A percentile compares a stretch with the other conserved stretches of the same genome.
Conservation (phyloP, 1,140 invertebrate species). For the Drosophila melanogaster region Release_6_plus_ISO1_MT NT_033779.5:5694001-5694500, state of each 20-base stretch:
- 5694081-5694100: neutral
- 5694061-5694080: conserved; percentile 34
- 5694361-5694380: conserved; percentile 59
- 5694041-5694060: conserved; percentile 43
- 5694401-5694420: conserved; percentile 68
- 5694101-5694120: too few species aligned
- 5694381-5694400: conserved; percentile 35
- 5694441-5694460: conserved; percentile 74
- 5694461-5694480: conserved; percentile 76
- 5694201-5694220: too few species aligned
- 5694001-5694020: conserved; percentile 36
- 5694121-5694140: too few species aligned
- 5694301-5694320: conserved; percentile 40
- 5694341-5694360: conserved; percentile 76
- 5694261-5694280: neutral
- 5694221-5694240: too few species aligned
- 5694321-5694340: conserved; percentile 72
- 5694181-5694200: too few species aligned
- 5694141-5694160: too few species aligned
- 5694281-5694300: neutral
- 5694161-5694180: too few species aligned
- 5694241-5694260: too few species aligned
- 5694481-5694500: conserved; percentile 56
- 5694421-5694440: conserved; percentile 70
- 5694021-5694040: conserved; percentile 5